phyloP scores from a whole-genome alignment of 2,113 vertebrate genomes.

The Haliaeetus leucogaster region DNA sequence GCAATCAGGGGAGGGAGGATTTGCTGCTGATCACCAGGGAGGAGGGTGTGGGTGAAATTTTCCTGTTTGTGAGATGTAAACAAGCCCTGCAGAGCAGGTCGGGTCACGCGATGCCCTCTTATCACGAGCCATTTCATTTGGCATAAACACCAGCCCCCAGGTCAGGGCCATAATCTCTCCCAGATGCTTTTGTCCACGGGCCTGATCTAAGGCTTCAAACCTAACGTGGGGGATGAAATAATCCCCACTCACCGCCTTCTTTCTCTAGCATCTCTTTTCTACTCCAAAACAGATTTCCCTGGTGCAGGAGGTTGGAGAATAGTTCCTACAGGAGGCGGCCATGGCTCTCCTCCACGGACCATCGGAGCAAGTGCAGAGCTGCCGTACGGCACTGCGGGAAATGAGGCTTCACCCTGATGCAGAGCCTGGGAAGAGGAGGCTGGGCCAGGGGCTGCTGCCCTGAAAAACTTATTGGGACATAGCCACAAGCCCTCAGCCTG shows the following conservation, averaged over 20 bases:
- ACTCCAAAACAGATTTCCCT: background rate
- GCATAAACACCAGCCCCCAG: background rate
- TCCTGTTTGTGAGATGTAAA: background rate
- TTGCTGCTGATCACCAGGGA: background rate
- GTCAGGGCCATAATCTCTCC: background rate
- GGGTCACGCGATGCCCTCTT: background rate
- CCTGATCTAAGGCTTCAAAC: background rate
- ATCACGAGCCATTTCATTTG: background rate
- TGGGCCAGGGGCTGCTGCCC: background rate
- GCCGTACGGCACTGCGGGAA: rapidly evolving
- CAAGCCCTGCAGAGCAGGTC: background rate
- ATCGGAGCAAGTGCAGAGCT: background rate
- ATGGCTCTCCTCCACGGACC: background rate
- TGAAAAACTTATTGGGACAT: background rate
- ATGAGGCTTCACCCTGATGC: background rate
- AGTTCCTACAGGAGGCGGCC: rapidly evolving
- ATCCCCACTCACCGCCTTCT: rapidly evolving
- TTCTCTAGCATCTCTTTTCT: background rate
- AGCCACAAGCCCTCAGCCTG: background rate
- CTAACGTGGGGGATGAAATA: background rate
- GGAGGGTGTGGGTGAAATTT: background rate
- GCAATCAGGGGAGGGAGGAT: background rate
- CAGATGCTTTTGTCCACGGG: background rate
- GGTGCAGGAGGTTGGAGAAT: background rate
- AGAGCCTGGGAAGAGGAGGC: background rate